These are phyloP conservation scores for Heterodera schachtii DNA, from an alignment of 1,140 invertebrate species.

Conservation along the genomic window DNA sequence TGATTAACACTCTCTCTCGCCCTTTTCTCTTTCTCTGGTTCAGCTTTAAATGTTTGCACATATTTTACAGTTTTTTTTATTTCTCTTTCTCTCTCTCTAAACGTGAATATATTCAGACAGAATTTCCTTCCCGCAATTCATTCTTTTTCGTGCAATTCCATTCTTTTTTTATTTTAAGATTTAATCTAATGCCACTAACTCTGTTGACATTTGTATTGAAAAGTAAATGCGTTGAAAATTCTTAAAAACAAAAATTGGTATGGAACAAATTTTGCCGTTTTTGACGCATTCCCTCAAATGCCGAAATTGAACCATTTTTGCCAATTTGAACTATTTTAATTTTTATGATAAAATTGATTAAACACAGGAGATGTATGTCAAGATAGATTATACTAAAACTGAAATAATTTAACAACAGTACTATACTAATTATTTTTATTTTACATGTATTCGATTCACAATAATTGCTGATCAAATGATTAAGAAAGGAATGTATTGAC, in stretches of 20 bases:
- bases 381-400: too few relatives aligned
- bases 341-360: too few relatives aligned
- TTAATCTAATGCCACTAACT: too few relatives aligned
- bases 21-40: conserved; percentile 3
- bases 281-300: background rate
- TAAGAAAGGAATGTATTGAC: background rate
- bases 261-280: background rate
- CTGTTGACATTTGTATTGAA: too few relatives aligned
- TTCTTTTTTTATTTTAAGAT: background rate
- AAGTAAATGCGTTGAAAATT: too few relatives aligned
- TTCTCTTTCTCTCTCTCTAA: background rate
- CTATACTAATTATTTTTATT: too few relatives aligned
- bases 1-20: too few relatives aligned
- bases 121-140: background rate
- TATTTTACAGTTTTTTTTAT: background rate
- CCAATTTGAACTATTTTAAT: too few relatives aligned
- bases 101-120: background rate
- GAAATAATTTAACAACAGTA: too few relatives aligned
- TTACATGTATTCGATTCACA: too few relatives aligned
- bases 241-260: too few relatives aligned
- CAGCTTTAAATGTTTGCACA: conserved; percentile 9
- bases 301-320: background rate
- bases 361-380: too few relatives aligned
- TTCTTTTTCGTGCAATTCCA: background rate
- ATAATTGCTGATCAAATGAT: background rate